Percentiles rank a stretch among this genome's conserved stretches.
Evolutionary conservation across 2,797 vertebrate species (phyloP).

Genomic region (Pyrocephalus nanus): DNA sequence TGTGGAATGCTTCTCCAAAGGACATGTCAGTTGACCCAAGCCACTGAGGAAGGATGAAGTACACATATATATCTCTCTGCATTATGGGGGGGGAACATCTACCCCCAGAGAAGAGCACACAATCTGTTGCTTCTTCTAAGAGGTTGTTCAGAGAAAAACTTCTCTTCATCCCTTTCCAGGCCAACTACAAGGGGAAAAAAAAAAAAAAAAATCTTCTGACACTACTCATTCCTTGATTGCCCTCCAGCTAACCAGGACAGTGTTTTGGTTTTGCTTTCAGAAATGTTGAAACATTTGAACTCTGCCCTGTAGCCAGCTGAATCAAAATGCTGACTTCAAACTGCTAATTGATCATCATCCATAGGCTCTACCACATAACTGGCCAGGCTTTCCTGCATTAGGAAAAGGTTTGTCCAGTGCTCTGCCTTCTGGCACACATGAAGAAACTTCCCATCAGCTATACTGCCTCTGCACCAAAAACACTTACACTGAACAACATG

Average conservation of each 20-base stretch:
- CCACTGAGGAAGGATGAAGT: neutral
- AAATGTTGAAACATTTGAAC: neutral
- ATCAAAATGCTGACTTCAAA: neutral
- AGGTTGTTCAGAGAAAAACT: neutral
- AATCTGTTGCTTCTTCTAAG: neutral
- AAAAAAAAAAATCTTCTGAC: neutral
- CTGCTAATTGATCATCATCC: neutral
- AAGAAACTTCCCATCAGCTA: neutral
- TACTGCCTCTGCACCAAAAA: neutral
- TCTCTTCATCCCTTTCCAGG: neutral
- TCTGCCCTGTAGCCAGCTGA: neutral
- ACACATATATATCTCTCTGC: neutral
- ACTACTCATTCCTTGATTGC: neutral
- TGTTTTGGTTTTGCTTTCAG: neutral
- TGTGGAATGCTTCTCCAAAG: neutral
- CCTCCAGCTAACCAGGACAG: neutral
- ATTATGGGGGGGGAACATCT: neutral
- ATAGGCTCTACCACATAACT: neutral
- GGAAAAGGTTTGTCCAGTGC: neutral
- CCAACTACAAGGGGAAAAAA: neutral
- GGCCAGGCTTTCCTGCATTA: accelerated
- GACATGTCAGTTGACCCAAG: neutral
- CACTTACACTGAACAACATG: neutral
- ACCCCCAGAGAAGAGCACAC: neutral
- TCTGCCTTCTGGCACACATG: neutral